Base-by-base conservation (phyloP, 2,888 invertebrate species). In the Lottia gigantea region DNA sequence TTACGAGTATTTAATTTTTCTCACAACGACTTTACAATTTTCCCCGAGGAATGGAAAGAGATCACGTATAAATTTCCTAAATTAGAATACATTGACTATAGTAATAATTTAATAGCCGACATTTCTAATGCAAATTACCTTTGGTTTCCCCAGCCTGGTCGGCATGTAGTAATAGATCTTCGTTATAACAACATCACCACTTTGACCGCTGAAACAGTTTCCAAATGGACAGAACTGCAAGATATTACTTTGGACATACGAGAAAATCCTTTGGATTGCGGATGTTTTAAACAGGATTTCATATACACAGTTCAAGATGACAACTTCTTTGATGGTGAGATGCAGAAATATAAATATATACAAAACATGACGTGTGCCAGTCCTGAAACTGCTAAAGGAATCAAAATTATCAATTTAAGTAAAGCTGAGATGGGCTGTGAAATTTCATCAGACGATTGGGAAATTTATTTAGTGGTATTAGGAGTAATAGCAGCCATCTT, bases 261-360 rank as follows among this genome's bases (percentile, higher is more conserved):
- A 62, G 73, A 79, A 64, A 83, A 83, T 66, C 80, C 79, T 0
- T 73, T 83, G 11, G 67, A 76, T 67, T 83, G 83, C 65, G 71
- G 67, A 23, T 83, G 83, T 47, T 73, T 71, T 3, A 15, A 72
- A 25, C 26, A 46, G 1, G 46, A 71, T 19, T 62, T 62, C 16
- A 25, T 68, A 71, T 14, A 46, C 68, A 16, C 47, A n/a, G 23
- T 77, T 15, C 6, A 66, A 46, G 55, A 71, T 31, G 63, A 63
- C 2, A 16, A 40, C 0, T 19, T 62, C 14, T 75, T 72, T 67
- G 15, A 11, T 2, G 70, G 55, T 15, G 8, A 31, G 6, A 23
- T 66, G 40, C 64, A 73, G 19, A 67, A 75, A 64, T 76, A 76
- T 61, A 67, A 67, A n/a, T 80, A 82, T 62, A 67, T 80, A 14